A percentile compares a stretch with the other conserved stretches of the same genome.
Conservation (phyloP, 2,797 vertebrate species). For the Choloepus didactylus region DNA sequence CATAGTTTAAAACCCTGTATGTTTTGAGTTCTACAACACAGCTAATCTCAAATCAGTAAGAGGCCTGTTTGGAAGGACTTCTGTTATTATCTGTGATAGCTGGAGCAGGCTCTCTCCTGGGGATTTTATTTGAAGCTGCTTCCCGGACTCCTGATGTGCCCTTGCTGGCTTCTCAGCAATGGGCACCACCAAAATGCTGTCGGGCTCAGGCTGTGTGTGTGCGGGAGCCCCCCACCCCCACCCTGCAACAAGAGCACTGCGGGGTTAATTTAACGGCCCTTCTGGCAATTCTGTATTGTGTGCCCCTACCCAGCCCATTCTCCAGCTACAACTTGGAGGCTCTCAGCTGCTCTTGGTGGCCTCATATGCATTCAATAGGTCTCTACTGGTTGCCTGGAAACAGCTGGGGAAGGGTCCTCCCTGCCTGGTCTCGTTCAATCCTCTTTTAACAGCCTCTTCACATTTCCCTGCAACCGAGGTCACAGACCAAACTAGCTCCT, state of each 20-base stretch:
- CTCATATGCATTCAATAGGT: background rate
- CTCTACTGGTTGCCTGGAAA: background rate
- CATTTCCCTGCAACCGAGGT: background rate
- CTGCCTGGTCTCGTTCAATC: background rate
- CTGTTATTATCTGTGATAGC: constrained; percentile 71
- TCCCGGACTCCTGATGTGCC: background rate
- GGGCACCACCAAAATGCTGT: background rate
- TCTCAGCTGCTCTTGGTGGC: background rate
- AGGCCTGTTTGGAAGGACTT: constrained; percentile 74
- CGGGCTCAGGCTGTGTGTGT: background rate
- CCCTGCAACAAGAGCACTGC: background rate
- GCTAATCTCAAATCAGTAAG: background rate
- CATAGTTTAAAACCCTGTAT: background rate
- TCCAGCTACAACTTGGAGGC: background rate
- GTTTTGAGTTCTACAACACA: background rate
- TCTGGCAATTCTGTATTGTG: background rate
- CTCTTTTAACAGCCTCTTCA: background rate
- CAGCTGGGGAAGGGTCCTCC: background rate
- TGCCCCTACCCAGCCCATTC: background rate
- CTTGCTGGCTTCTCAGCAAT: background rate
- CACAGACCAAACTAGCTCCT: background rate
- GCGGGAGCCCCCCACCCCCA: background rate
- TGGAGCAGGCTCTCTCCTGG: constrained; percentile 53
- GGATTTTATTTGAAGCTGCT: background rate
- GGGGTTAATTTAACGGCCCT: background rate